Conservation (phyloP, 2,113 vertebrate genomes). For the Urocynchramus pylzowi region DNA sequence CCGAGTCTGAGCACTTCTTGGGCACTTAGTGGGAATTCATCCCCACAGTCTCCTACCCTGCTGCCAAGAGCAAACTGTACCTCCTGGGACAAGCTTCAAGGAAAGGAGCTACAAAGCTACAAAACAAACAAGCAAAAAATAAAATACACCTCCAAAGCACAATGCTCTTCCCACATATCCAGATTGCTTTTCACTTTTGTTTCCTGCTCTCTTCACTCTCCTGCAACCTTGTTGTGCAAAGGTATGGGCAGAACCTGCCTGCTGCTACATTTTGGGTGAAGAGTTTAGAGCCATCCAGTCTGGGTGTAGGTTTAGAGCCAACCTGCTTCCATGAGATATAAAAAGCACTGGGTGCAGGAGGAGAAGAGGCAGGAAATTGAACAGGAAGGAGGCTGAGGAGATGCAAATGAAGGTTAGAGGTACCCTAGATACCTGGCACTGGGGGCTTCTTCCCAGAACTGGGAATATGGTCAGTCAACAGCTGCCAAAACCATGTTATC, state of each 20-base stretch:
- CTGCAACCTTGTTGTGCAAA: neutral
- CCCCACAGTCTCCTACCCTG: neutral
- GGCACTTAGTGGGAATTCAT: neutral
- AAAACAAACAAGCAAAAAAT: neutral
- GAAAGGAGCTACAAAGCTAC: neutral
- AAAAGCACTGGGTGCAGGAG: neutral
- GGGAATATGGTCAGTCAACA: neutral
- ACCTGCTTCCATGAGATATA: fast-evolving
- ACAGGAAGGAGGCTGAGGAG: neutral
- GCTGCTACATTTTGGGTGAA: neutral
- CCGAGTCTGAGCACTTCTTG: conserved; percentile 33
- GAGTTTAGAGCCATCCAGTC: neutral
- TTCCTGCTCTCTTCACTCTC: neutral
- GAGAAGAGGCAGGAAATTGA: neutral
- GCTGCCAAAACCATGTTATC: neutral
- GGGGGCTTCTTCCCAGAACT: neutral
- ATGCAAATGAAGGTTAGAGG: neutral
- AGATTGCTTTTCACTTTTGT: neutral
- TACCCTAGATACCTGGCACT: fast-evolving
- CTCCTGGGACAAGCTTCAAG: neutral
- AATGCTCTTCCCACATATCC: neutral
- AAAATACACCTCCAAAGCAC: neutral
- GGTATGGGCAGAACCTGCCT: neutral
- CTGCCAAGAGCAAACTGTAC: neutral
- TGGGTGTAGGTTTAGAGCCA: neutral